phyloP scores from a whole-genome alignment of 1,140 invertebrate species.

The Helicoverpa armigera region DNA sequence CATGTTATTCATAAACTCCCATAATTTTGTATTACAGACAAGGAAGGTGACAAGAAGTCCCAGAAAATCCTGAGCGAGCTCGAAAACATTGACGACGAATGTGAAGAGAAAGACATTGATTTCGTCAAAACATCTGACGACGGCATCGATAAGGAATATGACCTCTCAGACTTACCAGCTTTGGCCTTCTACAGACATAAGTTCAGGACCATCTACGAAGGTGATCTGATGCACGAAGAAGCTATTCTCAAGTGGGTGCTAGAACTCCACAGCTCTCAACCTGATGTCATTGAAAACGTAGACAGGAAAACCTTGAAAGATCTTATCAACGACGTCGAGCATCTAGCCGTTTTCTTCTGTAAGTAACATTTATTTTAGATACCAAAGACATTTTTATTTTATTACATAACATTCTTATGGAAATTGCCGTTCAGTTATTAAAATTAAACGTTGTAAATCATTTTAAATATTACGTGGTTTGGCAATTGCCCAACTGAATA shows the following conservation, averaged over 20 bases:
- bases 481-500: constrained; percentile 21
- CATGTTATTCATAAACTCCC: background rate
- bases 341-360: constrained; percentile 97
- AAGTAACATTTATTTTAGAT: constrained; percentile 79
- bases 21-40: constrained; percentile 87
- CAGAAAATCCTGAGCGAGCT: constrained; percentile 96
- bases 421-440: constrained; percentile 7
- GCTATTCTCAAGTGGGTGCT: constrained; percentile 96
- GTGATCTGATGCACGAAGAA: constrained; percentile 97
- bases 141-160: constrained; percentile 95
- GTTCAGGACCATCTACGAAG: constrained; percentile 95
- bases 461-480: constrained; percentile 20
- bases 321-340: constrained; percentile 95
- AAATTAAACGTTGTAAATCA: constrained; percentile 23
- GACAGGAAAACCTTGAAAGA: constrained; percentile 96
- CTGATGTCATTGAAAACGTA: constrained; percentile 97
- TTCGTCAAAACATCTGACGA: constrained; percentile 98
- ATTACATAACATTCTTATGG: background rate
- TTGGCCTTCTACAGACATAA: constrained; percentile 96
- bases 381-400: too few species aligned
- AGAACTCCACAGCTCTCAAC: constrained; percentile 93
- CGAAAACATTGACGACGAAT: constrained; percentile 98
- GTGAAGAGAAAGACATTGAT: constrained; percentile 96
- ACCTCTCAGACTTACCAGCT: constrained; percentile 93
- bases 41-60: constrained; percentile 96